Conservation (phyloP, 64 coral and sea anemone genomes). For the Montipora sp. region DNA sequence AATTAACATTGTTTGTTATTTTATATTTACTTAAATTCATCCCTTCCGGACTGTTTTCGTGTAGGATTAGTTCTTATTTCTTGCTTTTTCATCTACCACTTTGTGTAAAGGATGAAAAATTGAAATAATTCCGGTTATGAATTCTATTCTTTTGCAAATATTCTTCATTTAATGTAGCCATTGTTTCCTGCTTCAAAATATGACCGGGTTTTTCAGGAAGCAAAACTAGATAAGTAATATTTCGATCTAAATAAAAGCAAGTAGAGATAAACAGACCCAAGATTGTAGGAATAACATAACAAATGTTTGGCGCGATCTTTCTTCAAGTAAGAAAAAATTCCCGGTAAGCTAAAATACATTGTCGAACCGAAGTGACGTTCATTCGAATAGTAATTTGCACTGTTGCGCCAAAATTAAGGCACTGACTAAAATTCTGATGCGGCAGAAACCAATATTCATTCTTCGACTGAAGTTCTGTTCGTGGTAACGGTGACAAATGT, state of each 20-base stretch:
- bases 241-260: conserved; percentile 19
- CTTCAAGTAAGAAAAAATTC: no score
- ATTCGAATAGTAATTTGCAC: neutral
- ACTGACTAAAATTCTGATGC: neutral
- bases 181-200: neutral
- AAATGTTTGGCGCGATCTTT: neutral
- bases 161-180: neutral
- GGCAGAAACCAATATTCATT: neutral
- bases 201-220: neutral
- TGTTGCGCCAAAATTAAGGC: neutral
- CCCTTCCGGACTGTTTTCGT: conserved; percentile 20
- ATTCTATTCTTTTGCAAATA: neutral
- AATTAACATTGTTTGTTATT: conserved; percentile 13
- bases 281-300: neutral
- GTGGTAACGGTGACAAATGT: conserved; percentile 67
- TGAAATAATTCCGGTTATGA: neutral
- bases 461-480: conserved; percentile 74
- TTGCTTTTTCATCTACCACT: neutral
- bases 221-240: neutral
- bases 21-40: conserved; percentile 20
- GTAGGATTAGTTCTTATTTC: neutral
- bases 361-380: neutral
- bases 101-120: neutral
- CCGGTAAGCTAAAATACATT: neutral
- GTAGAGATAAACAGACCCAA: conserved; percentile 1